phyloP scores from a whole-genome alignment of 2,888 invertebrate species.

The Myopa testacea region DNA sequence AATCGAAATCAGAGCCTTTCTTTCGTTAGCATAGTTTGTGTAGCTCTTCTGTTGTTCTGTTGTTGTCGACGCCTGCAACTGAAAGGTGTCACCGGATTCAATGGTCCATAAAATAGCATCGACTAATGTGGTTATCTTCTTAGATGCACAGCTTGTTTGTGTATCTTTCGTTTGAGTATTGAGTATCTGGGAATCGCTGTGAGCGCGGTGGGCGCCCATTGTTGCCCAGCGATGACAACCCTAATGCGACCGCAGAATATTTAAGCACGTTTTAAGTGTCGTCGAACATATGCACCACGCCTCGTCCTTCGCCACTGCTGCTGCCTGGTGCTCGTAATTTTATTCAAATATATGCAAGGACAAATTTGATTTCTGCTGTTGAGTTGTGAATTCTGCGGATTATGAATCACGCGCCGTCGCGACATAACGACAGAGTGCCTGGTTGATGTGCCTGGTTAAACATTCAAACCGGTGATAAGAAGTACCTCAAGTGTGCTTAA shows the following conservation, averaged over 20 bases:
- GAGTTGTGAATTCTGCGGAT: conserved; percentile 8
- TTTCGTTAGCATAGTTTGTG: background rate
- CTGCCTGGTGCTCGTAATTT: conserved; percentile 48
- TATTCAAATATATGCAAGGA: conserved; percentile 63
- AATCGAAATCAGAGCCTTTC: background rate
- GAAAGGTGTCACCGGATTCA: conserved; percentile 64
- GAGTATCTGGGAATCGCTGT: conserved; percentile 24
- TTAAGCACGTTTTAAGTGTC: conserved; percentile 53
- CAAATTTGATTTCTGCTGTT: conserved; percentile 56
- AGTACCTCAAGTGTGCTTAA: background rate
- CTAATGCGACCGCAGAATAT: conserved; percentile 61
- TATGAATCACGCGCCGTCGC: background rate
- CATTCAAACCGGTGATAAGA: conserved; percentile 37
- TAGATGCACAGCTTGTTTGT: conserved; percentile 64
- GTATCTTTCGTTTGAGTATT: conserved; percentile 17
- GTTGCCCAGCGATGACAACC: conserved; percentile 44
- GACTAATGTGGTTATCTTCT: conserved; percentile 63
- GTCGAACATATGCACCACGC: conserved; percentile 37
- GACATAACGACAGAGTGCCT: background rate
- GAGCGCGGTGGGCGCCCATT: conserved; percentile 13
- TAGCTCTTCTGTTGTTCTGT: background rate
- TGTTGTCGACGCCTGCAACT: conserved; percentile 48
- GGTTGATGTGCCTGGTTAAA: conserved; percentile 39
- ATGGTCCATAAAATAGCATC: conserved; percentile 69
- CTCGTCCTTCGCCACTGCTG: background rate